Base-by-base conservation (phyloP, 2,113 vertebrate genomes). In the Scomber scombrus region DNA sequence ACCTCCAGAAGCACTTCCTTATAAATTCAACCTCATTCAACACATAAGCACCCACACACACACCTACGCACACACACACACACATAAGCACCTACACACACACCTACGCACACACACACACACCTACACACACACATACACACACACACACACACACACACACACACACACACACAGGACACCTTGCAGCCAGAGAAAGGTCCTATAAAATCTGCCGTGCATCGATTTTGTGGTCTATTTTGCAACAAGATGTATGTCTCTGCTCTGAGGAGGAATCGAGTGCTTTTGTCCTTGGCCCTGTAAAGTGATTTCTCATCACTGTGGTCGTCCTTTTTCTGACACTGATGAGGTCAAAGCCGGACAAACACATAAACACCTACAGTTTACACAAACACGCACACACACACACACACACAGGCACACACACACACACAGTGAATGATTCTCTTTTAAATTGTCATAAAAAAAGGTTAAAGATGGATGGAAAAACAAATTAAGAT, bases 221-320 rank as follows among this genome's bases (percentile, higher is more conserved):
- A 89, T 89, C 15, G 72, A 89, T 84, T 78, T 79, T 55, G 57
- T 67, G 72, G 52, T 82, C 52, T 57, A 13, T 75, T 82, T 72
- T 69, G 75, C 69, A 69, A 66, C 78, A 82, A 89, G 87, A 90
- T 82, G 61, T 78, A 84, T 69, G 78, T 80, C 45, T 47, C 40
- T 46, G 57, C 58, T 76, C 66, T 26, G 71, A 76, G 71, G 74
- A 80, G 78, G 63, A 43, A 78, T 71, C 3, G 8, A 52, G 64
- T 29, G 57, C 49, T 73, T 77, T 72, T 57, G 66, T 75, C 78
- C 63, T 81, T 64, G 81, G 43, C 57, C 72, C 76, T 63, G 78
- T 78, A 10, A 70, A 74, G 72, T 58, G 51, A 79, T 76, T 89
- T 79, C 75, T 86, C 60, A 52, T 85, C 73, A n/a, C 16, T 10